Conservation (phyloP, 2,888 invertebrate genomes). For the Ochropleura leucogaster region DNA sequence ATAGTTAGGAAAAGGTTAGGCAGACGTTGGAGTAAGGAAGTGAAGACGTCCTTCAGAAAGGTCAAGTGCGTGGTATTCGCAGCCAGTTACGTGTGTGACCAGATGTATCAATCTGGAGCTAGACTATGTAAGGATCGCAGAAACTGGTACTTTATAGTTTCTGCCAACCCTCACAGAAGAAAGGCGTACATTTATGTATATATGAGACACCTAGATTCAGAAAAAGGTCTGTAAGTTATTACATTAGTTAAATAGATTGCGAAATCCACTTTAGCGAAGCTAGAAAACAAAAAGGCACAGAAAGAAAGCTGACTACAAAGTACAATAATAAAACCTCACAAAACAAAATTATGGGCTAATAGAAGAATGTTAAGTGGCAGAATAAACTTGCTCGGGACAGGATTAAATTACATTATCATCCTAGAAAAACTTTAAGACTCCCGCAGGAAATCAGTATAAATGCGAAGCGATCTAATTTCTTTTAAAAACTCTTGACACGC, state of each 20-base stretch:
- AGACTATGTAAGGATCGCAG: not conserved
- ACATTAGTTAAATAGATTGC: not conserved
- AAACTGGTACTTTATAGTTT: not conserved
- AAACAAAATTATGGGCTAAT: slow-evolving; percentile 23
- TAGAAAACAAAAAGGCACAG: not conserved
- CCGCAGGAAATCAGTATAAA: slow-evolving; percentile 56
- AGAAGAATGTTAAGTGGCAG: slow-evolving; percentile 31
- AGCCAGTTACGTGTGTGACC: not conserved
- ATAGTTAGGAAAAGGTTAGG: no score
- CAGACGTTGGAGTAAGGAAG: no score
- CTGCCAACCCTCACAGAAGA: not conserved
- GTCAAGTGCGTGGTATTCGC: not conserved
- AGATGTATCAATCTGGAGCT: not conserved
- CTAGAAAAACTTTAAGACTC: slow-evolving; percentile 51
- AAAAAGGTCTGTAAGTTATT: not conserved
- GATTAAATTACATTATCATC: slow-evolving; percentile 51
- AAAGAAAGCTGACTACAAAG: not conserved
- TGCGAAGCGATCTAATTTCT: slow-evolving; percentile 33
- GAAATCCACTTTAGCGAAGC: not conserved
- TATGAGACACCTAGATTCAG: not conserved
- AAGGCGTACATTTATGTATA: not conserved
- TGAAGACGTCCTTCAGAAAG: not conserved
- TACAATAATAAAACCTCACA: slow-evolving; percentile 18
- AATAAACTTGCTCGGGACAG: slow-evolving; percentile 22
- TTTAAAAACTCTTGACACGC: slow-evolving; percentile 40